phyloP scores from a whole-genome alignment of 1,140 invertebrate species.

The Trichonephila inaurata region DNA sequence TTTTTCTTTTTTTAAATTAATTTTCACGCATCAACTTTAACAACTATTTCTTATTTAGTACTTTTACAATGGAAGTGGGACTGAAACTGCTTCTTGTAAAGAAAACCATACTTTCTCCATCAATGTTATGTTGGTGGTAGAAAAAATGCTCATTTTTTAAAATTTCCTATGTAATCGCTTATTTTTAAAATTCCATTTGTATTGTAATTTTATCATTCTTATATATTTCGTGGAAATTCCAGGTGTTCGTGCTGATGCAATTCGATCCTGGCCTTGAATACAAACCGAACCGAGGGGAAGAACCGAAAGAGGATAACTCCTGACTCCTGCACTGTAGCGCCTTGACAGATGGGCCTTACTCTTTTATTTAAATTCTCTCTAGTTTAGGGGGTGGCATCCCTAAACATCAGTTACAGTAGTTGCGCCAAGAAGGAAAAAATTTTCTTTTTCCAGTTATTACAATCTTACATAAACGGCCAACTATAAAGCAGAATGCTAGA shows the following conservation, averaged over 20 bases:
- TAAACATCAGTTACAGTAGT: neutral
- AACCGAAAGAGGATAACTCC: conserved; percentile 83
- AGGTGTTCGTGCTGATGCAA: conserved; percentile 98
- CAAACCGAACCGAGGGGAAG: conserved; percentile 88
- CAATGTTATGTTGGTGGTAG: no score
- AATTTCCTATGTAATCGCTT: neutral
- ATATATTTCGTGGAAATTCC: neutral
- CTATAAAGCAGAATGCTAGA: neutral
- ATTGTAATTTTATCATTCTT: neutral
- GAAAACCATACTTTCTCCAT: no score
- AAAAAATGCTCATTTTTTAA: neutral
- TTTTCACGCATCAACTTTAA: no score
- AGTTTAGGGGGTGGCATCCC: conserved; percentile 38
- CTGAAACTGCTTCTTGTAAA: no score
- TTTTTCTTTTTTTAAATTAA: no score
- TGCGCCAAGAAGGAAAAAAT: neutral
- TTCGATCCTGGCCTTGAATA: conserved; percentile 97
- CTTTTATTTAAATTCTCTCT: conserved; percentile 80
- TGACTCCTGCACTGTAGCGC: conserved; percentile 99
- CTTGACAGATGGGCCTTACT: conserved; percentile 95
- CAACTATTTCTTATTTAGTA: no score
- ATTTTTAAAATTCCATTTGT: neutral
- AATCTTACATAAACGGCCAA: neutral
- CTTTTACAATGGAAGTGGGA: no score
- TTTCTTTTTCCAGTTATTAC: neutral